Evolutionary conservation across 2,888 invertebrate species (phyloP).

Genomic region (Cheilosia grossa): DNA sequence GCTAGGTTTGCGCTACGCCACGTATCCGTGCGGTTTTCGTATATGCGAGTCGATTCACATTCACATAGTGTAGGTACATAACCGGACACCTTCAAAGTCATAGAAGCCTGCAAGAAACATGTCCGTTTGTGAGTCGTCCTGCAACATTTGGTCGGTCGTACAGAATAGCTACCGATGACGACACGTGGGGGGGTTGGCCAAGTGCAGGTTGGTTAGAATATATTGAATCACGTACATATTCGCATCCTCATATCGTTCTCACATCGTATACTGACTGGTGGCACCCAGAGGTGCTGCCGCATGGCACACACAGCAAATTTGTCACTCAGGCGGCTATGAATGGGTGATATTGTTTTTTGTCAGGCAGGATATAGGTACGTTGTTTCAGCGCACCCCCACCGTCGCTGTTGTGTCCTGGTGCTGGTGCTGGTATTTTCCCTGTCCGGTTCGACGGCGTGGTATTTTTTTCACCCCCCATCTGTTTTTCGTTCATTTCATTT

Average conservation of each 20-base stretch:
- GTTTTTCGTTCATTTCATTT: slow-evolving; percentile 40
- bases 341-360: slow-evolving; percentile 66
- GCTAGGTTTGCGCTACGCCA: slow-evolving; percentile 27
- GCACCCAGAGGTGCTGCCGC: slow-evolving; percentile 63
- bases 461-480: slow-evolving; percentile 1
- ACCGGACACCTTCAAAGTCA: neutral
- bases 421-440: slow-evolving; percentile 30
- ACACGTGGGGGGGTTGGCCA: slow-evolving; percentile 1
- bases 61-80: too few relatives aligned
- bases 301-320: slow-evolving; percentile 69
- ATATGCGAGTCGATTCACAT: slow-evolving; percentile 14
- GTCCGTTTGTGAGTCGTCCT: slow-evolving; percentile 24
- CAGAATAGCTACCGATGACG: neutral
- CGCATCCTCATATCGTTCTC: slow-evolving; percentile 37
- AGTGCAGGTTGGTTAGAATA: slow-evolving; percentile 2
- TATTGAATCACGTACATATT: slow-evolving; percentile 68
- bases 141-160: slow-evolving; percentile 46
- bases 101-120: neutral
- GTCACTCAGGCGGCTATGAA: slow-evolving; percentile 70
- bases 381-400: slow-evolving; percentile 11
- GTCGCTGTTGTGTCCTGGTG: neutral
- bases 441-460: slow-evolving; percentile 37
- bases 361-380: slow-evolving; percentile 38
- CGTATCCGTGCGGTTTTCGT: slow-evolving; percentile 36
- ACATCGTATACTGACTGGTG: slow-evolving; percentile 34